Base-by-base conservation (phyloP, 2,113 vertebrate genomes). In the Arothron firmamentum region DNA sequence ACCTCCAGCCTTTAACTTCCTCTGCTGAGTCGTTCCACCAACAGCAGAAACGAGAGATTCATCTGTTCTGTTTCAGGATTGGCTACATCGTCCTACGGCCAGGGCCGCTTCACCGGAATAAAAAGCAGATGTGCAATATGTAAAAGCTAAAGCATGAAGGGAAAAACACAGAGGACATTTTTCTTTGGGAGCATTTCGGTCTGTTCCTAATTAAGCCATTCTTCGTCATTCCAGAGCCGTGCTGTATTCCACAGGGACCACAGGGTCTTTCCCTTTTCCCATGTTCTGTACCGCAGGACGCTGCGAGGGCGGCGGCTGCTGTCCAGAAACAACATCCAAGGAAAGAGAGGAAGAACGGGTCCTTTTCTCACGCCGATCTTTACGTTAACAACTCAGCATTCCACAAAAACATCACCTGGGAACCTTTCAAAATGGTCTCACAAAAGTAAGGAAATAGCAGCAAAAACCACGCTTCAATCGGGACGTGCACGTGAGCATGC, bases 141-240 rank as follows among this genome's bases (percentile, higher is more conserved):
- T 31, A 34, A 42, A 25, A 6, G 19, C 1, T 19, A 52, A 50
- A 3, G 2, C 23, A 56, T 13, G 15, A 45, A 18, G 48, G 6
- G 52, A 13, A 52, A n/a, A 55, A 17, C 11, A 10, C 34, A 42
- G 47, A 57, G 67, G 50, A 65, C 52, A 21, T 23, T 18, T 31
- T 20, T 78, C 52, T 19, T 65, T 2, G 13, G 20, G 49, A 60
- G 51, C 5, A 56, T 15, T 7, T 49, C 18, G 1, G 49, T 62
- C 66, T 77, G 80, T 42, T 84, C 28, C 21, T 54, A 58, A 75
- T 84, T 72, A 81, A 57, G 47, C 60, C 16, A 6, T 7, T 6
- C 54, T 12, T 59, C 31, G 59, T 84, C 70, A 74, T 31, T 14
- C 53, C 54, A 54, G 4, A 75, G 65, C 62, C 57, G 20, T 15